Evolutionary conservation across 2,797 vertebrate genomes (phyloP), one percentile per base, ranked within the genome.

Genomic region (Champsocephalus esox): DNA sequence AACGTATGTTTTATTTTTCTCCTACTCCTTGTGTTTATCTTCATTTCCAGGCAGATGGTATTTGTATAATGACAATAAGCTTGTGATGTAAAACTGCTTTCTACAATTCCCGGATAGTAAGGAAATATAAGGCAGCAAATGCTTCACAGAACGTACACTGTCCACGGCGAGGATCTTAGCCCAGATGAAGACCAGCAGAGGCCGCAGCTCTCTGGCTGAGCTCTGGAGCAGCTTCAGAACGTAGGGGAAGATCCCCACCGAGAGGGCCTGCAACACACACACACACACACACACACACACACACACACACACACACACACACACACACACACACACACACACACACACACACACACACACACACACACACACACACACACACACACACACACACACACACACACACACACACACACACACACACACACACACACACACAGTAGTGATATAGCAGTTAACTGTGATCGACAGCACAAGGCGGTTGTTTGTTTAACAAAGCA

Each of bases 91-190:
- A 51, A 48, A 66, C 57, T 6, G 19, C n/a, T 17, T 19, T 56
- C 41, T 9, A 55, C 28, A 16, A 10, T 3, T 58, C 2, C 2
- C 19, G n/a, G 14, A 21, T n/a, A 45, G 54, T 14, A 38, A 16
- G 5, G 3, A 28, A 21, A 46, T 16, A 68, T 38, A 21, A 54
- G 3, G 12, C 34, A 8, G 54, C 13, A 32, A 55, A n/a, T 52
- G 56, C 60, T 71, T 78, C 51, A 8, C 9, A 13, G 51, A 87
- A 96, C 98, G 96, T 92, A 99, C 98, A n/a, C 98, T 99, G 95
- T 99, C 98, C 80, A 99, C 98, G 0, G 98, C 98, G 9, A 99
- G 96, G 83, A 99, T 99, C 92, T 99, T 99, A 82, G 98, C 98
- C 98, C 98, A 99, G 92, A 99, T 99, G 94, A 99, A 99, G 66